phyloP scores from a whole-genome alignment of 2,888 invertebrate genomes.

The Melinaea menophilus region DNA sequence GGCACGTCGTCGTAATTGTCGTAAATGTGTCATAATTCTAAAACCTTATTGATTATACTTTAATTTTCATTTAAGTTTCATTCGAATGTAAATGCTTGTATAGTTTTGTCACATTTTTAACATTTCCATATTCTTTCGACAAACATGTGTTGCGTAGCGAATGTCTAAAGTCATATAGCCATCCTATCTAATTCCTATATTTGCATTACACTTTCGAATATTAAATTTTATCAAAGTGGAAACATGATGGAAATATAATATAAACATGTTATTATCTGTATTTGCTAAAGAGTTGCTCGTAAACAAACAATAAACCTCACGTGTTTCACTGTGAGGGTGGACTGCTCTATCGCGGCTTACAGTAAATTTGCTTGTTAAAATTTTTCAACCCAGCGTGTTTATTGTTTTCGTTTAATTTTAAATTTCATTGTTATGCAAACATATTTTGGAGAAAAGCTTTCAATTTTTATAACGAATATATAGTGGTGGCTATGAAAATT shows the following conservation, averaged over 20 bases:
- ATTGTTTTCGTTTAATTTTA: conserved; percentile 56
- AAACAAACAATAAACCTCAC: conserved; percentile 63
- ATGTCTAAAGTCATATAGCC: conserved; percentile 12
- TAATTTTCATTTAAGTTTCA: too few species aligned
- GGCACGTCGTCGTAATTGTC: too few species aligned
- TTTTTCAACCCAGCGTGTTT: too few species aligned
- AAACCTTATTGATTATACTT: too few species aligned
- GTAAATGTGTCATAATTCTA: too few species aligned
- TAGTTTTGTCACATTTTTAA: conserved; percentile 11
- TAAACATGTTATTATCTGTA: conserved; percentile 44
- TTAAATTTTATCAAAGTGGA: conserved; percentile 40
- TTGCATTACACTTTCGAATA: conserved; percentile 32
- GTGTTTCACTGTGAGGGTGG: conserved; percentile 51
- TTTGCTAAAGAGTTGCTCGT: conserved; percentile 61
- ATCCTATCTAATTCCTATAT: conserved; percentile 20
- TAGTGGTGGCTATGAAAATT: too few species aligned
- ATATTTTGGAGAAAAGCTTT: background rate
- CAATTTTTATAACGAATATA: background rate
- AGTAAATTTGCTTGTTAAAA: too few species aligned
- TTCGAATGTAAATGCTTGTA: too few species aligned
- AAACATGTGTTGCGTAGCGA: conserved; percentile 35
- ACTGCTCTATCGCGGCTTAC: conserved; percentile 37
- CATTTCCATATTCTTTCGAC: conserved; percentile 36
- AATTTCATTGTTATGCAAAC: conserved; percentile 29
- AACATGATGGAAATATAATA: conserved; percentile 41